Base-by-base conservation (phyloP, 2,113 vertebrate species). In the Hystrix cristata region DNA sequence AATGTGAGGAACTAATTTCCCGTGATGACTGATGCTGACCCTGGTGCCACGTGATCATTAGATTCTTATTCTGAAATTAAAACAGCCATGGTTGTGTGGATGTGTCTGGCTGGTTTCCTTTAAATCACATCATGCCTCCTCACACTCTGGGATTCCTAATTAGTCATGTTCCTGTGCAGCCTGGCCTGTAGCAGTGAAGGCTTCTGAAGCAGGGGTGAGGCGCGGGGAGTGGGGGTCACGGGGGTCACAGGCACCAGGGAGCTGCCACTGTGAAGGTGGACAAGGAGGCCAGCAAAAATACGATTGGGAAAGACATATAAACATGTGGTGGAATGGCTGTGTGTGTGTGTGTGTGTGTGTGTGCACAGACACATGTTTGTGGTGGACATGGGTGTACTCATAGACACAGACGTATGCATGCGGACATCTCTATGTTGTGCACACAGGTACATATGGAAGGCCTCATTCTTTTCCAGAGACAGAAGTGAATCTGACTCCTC, bases 1-100 rank as follows among this genome's bases (percentile, higher is more conserved):
- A 97, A 97, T 95, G 90, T 81, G 38, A 95, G 81, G 38, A 87
- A 38, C 89, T 96, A 81, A 97, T 90, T 64, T 95, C 91, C 53
- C 53, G 65, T 18, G 69, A 91, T 82, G 74, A 57, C 65, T n/a
- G 53, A 90, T 62, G 86, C 88, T 71, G 67, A 95, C 62, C 31
- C 51, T 16, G n/a, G 34, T 16, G 81, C 34, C 53, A 14, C 2
- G 55, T 34, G 59, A 87, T 87, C 74, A 55, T 87, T 59, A 62
- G 76, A 79, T 21, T n/a, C 55, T 57, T 64, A 48, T 19, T 95
- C 69, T 80, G 64, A 87, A 97, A 91, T 81, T n/a, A 93, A 82
- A 94, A 76, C 57, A 80, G 27, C 83, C 92, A 43, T 38, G 43
- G 11, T 62, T 82, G 13, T 96, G 23, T 80, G 80, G 15, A 69